Evolutionary conservation across 2,113 vertebrate genomes (phyloP), one percentile per base, ranked within the genome.

Genomic region (Eulacestoma nigropectus): DNA sequence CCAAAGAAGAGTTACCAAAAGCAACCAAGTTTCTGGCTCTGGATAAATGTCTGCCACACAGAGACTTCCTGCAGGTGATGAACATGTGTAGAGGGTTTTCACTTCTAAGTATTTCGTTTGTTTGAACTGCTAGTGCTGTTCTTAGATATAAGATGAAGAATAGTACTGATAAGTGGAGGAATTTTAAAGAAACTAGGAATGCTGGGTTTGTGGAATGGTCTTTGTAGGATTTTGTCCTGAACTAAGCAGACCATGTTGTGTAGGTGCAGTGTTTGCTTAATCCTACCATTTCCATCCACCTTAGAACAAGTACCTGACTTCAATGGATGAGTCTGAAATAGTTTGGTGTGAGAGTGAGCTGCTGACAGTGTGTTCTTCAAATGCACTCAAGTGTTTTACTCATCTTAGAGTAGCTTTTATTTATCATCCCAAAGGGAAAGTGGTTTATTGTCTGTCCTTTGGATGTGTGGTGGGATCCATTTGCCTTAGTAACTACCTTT

Each of bases 61-160:
- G 99, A 97, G 99, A 99, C 68, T 99, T 99, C 87, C 96, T 99
- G 87, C 99, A 99, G 99, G 99, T 99, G 96, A 98, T 95, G 89
- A 39, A 50, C 63, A 4, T 0, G 20, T 62, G 56, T 72, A 92
- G 26, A 46, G 27, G 33, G 22, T 35, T 91, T 86, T 87, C 7
- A 35, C 33, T 47, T 74, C n/a, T 41, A 27, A 82, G 33, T 57
- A 12, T 35, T 78, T 82, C 0, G 4, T 27, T 62, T 44, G 17
- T 46, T 37, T 93, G 68, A 20, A 22, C 30, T 85, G 62, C 22
- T 44, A 17, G 33, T 60, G 49, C 26, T 64, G n/a, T 41, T 65
- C 26, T 85, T 44, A 53, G 11, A 29, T 60, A 11, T 1, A 47
- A 64, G 27, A 27, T 64, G 52, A 84, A 62, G 42, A 59, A 30